Conservation (phyloP, 2,888 invertebrate species). For the Mystacides longicornis region DNA sequence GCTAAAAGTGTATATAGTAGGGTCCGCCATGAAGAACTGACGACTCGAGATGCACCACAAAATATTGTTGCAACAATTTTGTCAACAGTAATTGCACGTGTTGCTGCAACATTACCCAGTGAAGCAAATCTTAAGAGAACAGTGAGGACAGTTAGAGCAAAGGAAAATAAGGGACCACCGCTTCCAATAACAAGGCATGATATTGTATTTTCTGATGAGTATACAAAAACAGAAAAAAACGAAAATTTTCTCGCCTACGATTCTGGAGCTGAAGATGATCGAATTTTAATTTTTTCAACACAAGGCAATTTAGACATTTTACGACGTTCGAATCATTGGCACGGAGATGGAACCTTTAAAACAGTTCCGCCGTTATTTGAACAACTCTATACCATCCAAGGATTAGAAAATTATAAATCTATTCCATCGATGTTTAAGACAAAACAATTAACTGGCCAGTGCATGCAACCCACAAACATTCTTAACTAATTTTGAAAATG, state of each 20-base stretch:
- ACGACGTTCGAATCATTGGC: not conserved
- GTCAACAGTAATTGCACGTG: no score
- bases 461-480: not conserved
- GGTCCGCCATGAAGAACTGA: no score
- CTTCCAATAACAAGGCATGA: no score
- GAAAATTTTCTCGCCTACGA: not conserved
- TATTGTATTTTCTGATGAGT: not conserved
- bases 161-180: no score
- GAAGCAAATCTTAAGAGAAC: no score
- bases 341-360: constrained; percentile 1
- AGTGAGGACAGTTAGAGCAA: no score
- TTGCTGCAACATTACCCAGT: no score
- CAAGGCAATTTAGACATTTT: not conserved
- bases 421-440: not conserved
- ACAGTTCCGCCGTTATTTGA: not conserved
- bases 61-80: no score
- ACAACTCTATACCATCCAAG: not conserved
- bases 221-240: not conserved
- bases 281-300: not conserved
- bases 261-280: not conserved
- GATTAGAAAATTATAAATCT: not conserved
- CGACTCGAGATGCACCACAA: no score
- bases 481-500: not conserved
- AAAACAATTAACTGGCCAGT: not conserved
- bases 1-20: no score